These are phyloP conservation scores for Lycocerus yunnanus DNA, from an alignment of 2,888 invertebrate genomes.

Conservation along the genomic window DNA sequence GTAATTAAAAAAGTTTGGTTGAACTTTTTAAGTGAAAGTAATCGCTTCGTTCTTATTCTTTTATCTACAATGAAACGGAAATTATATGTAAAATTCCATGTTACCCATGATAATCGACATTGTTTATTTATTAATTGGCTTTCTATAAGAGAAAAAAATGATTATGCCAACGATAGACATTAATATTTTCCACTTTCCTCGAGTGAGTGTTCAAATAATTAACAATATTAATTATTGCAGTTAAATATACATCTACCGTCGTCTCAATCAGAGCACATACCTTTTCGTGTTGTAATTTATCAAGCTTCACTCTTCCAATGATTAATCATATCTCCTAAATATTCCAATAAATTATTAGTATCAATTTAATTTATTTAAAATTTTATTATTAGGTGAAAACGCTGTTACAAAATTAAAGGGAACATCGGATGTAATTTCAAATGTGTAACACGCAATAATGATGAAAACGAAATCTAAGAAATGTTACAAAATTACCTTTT, in stretches of 20 bases:
- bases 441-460: neutral
- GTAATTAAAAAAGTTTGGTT: neutral
- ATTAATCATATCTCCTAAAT: neutral
- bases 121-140: neutral
- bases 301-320: neutral
- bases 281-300: neutral
- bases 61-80: slow-evolving; percentile 3
- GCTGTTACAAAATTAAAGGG: neutral
- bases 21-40: neutral
- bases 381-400: neutral
- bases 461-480: neutral
- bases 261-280: neutral
- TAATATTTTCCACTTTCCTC: neutral
- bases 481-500: neutral
- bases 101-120: neutral
- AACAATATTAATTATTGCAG: neutral
- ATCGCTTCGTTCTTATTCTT: neutral
- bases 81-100: neutral
- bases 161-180: neutral
- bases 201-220: neutral
- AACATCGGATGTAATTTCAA: neutral
- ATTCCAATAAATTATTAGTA: neutral
- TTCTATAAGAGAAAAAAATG: neutral
- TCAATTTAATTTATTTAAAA: neutral
- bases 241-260: neutral